Evolutionary conservation across 2,113 vertebrate genomes (phyloP), one percentile per base, ranked within the genome.

Genomic region (Romanogobio albipinnatus): DNA sequence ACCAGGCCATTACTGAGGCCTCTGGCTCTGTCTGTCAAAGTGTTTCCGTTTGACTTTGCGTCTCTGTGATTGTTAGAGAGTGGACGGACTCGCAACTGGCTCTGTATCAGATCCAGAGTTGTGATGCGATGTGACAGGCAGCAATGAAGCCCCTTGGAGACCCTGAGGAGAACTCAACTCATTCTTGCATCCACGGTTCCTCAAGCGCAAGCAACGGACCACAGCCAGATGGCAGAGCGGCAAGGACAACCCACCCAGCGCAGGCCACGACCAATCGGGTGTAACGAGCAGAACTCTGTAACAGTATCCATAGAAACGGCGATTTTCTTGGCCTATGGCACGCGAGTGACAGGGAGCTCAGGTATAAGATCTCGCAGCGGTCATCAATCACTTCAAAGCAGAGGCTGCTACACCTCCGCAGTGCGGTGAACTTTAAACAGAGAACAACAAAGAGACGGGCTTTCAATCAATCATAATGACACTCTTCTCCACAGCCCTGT

Each of bases 261-360:
- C 78, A 56, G 58, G 56, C 29, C 73, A 88, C 81, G 68, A 15
- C 85, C 84, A 87, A 85, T 85, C 76, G 83, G 81, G 83, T 75
- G 77, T 71, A 71, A 73, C 47, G 45, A 76, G 76, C 81, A 58
- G 49, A 84, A 82, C 22, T 81, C 62, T 81, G 79, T 83, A 76
- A 66, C 62, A 51, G 88, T 91, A 76, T 89, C 90, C 90, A 90
- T 91, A 82, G 88, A 80, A 90, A 91, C 90, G 62, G n/a, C 19
- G 29, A 22, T 22, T 87, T 83, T 84, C 83, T 84, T 49, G 77
- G 81, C 84, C 87, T 84, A 71, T 76, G 71, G 77, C 53, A 61
- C 61, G 24, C 61, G 9, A 22, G 51, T 78, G 80, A 74, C 64
- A 76, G 53, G 24, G 64, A 82, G 62, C 80, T 86, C 85, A 88